Conservation (phyloP, 2,113 vertebrate genomes). For the Cyprinodon variegatus region DNA sequence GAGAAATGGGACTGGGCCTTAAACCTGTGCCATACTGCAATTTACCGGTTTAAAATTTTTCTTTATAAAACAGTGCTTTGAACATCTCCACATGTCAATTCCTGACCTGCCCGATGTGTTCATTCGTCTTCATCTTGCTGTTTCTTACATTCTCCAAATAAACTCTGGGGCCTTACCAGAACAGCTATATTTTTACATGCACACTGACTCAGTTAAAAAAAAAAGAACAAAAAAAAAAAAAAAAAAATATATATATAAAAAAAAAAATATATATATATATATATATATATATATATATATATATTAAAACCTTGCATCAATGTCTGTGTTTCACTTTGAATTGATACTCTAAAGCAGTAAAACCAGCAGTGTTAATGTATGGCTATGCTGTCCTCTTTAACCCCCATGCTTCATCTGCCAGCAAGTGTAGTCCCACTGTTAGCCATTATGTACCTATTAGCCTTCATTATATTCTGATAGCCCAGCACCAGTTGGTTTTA, state of each 20-base stretch:
- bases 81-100: too few relatives aligned
- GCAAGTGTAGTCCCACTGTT: slow-evolving; percentile 89
- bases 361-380: slow-evolving; percentile 79
- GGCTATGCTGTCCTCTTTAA: slow-evolving; percentile 85
- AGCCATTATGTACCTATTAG: slow-evolving; percentile 99
- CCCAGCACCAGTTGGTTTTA: slow-evolving; percentile 92
- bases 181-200: too few relatives aligned
- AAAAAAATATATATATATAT: too few relatives aligned
- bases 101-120: too few relatives aligned
- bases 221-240: too few relatives aligned
- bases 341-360: slow-evolving; percentile 62
- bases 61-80: too few relatives aligned
- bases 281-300: background rate
- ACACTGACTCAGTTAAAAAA: too few relatives aligned
- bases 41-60: too few relatives aligned
- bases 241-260: too few relatives aligned
- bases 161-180: background rate
- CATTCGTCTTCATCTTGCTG: background rate
- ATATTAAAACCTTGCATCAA: slow-evolving; percentile 18
- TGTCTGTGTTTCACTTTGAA: slow-evolving; percentile 67
- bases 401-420: slow-evolving; percentile 89
- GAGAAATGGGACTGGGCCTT: background rate
- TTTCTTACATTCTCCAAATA: background rate
- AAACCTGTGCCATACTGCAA: too few relatives aligned
- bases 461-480: slow-evolving; percentile 97